These are phyloP conservation scores for Laticauda colubrina DNA, from an alignment of 2,113 vertebrate genomes.

Conservation along the genomic window DNA sequence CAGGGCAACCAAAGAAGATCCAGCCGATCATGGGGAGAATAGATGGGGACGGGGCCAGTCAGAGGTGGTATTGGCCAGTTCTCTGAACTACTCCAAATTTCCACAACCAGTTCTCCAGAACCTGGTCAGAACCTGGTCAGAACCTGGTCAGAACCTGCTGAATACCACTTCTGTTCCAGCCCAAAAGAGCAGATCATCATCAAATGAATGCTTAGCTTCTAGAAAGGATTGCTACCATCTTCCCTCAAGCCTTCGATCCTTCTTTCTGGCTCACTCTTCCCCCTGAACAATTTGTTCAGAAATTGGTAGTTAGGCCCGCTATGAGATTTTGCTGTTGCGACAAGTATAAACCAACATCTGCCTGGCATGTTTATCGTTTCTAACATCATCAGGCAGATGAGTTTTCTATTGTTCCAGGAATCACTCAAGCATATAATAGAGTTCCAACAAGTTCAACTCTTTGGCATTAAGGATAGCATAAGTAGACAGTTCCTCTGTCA, in stretches of 20 bases:
- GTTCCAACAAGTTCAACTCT: slow-evolving; percentile 57
- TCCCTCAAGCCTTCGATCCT: background rate
- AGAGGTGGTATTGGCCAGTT: too few species aligned
- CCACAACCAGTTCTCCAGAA: too few species aligned
- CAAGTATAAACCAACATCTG: slow-evolving; percentile 55
- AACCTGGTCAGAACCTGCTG: too few species aligned
- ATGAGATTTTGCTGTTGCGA: slow-evolving; percentile 18
- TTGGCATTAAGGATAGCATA: slow-evolving; percentile 55
- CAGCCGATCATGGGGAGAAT: too few species aligned
- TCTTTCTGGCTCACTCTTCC: background rate
- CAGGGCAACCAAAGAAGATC: too few species aligned
- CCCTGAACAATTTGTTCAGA: background rate
- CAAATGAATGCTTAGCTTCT: background rate
- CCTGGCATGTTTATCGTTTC: slow-evolving; percentile 47
- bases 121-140: too few species aligned
- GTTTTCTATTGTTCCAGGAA: slow-evolving; percentile 60
- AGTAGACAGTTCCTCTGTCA: slow-evolving; percentile 48
- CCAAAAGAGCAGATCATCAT: background rate
- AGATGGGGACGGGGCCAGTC: too few species aligned
- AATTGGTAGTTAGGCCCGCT: background rate
- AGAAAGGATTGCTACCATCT: background rate
- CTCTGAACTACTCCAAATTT: too few species aligned
- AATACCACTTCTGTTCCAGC: too few species aligned
- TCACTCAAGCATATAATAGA: slow-evolving; percentile 63
- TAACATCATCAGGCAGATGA: slow-evolving; percentile 22